Evolutionary conservation across 2,888 invertebrate genomes (phyloP).

Genomic region (Melanostoma scalare): DNA sequence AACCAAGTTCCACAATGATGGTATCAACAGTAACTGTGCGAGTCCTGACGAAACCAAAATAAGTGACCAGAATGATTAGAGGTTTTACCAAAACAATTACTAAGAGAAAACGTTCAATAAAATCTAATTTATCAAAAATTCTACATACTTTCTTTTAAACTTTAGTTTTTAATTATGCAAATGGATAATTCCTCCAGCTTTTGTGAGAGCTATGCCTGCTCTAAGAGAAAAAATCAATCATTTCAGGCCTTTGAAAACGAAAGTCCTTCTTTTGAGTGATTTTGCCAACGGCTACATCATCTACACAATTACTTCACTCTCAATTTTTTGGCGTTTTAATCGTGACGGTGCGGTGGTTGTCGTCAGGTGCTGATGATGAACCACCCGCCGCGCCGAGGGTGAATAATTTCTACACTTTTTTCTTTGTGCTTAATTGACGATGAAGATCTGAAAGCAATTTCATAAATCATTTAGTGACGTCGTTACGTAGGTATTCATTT

Average conservation of each 20-base stretch:
- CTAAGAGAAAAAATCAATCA: neutral
- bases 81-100: neutral
- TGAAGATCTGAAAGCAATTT: slow-evolving; percentile 74
- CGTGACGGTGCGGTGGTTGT: slow-evolving; percentile 27
- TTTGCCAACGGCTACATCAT: slow-evolving; percentile 28
- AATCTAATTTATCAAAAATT: too few species aligned
- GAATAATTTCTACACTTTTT: slow-evolving; percentile 47
- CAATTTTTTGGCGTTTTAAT: slow-evolving; percentile 23
- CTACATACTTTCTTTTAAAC: too few species aligned
- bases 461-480: slow-evolving; percentile 74
- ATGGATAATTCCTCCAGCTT: too few species aligned
- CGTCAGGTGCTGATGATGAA: slow-evolving; percentile 64
- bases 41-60: slow-evolving; percentile 79
- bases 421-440: slow-evolving; percentile 68
- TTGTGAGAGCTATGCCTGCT: neutral
- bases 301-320: slow-evolving; percentile 9
- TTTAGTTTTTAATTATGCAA: too few species aligned
- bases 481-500: slow-evolving; percentile 42
- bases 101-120: neutral
- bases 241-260: too few species aligned
- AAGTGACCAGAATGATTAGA: slow-evolving; percentile 79
- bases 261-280: slow-evolving; percentile 14
- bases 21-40: slow-evolving; percentile 78
- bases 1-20: slow-evolving; percentile 79
- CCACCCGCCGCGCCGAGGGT: slow-evolving; percentile 37